These are phyloP conservation scores for Phalacrocorax aristotelis DNA, from an alignment of 2,113 vertebrate species.

Conservation along the genomic window DNA sequence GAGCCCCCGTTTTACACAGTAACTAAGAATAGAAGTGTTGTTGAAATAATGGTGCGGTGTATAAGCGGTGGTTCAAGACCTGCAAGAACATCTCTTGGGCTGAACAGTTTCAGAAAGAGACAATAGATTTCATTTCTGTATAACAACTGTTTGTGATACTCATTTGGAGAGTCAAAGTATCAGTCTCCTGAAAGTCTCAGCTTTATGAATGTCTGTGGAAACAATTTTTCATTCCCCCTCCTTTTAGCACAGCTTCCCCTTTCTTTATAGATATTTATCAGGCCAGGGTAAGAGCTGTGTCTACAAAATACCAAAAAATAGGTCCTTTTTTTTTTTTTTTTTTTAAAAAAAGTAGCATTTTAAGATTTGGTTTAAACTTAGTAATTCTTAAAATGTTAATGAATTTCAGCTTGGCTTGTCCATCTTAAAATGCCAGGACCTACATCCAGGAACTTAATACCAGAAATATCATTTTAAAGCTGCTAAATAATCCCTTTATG, in stretches of 20 bases:
- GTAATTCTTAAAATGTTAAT: constrained; percentile 8
- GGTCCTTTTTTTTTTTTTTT: background rate
- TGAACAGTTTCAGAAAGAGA: background rate
- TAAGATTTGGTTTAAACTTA: background rate
- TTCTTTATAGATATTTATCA: constrained; percentile 4
- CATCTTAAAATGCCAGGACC: constrained; percentile 33
- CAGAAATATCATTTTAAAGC: constrained; percentile 65
- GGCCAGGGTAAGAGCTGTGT: background rate
- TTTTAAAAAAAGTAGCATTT: background rate
- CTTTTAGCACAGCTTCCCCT: background rate
- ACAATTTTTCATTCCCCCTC: background rate
- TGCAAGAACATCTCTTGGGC: background rate
- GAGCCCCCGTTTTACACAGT: background rate
- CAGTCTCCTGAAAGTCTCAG: background rate
- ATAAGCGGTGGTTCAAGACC: background rate
- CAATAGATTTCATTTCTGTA: background rate
- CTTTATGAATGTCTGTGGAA: background rate
- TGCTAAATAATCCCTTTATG: constrained; percentile 66
- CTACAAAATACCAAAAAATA: background rate
- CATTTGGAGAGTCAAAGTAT: constrained; percentile 8
- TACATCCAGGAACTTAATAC: constrained; percentile 33
- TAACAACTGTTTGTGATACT: background rate
- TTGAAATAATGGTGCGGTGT: background rate
- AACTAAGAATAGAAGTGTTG: background rate
- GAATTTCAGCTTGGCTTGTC: constrained; percentile 39